These are phyloP conservation scores for Cepaea nemoralis DNA, from an alignment of 1,140 invertebrate species.

Conservation along the genomic window DNA sequence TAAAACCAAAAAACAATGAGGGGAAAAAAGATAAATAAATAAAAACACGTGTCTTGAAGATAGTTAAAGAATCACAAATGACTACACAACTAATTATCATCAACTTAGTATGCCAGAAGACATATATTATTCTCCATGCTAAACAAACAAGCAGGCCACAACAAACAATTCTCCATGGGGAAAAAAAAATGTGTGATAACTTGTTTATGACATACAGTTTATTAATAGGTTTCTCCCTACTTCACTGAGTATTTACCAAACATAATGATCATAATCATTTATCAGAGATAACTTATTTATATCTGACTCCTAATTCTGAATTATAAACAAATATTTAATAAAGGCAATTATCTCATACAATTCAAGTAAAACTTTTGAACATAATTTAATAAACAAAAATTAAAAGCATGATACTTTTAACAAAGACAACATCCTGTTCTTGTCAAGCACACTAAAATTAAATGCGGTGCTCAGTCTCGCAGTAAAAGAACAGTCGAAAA, in stretches of 20 bases:
- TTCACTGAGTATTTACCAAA: slow-evolving; percentile 1
- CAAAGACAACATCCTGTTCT: not conserved
- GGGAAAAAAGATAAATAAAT: no score
- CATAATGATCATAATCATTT: not conserved
- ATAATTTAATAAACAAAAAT: not conserved
- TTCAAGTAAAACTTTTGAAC: not conserved
- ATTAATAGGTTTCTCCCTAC: not conserved
- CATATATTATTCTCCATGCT: no score
- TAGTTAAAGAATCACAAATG: no score
- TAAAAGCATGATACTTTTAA: no score
- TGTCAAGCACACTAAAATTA: not conserved
- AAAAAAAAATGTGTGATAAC: no score
- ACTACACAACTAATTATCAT: no score
- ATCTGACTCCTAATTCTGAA: not conserved
- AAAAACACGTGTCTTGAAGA: no score
- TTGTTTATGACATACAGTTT: not conserved
- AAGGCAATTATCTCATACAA: not conserved
- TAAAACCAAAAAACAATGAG: no score
- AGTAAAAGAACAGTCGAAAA: not conserved
- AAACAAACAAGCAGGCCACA: no score
- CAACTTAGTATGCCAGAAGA: no score
- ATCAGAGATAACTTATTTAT: not conserved
- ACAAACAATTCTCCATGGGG: no score
- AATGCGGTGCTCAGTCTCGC: not conserved
- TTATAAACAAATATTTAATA: not conserved